Base-by-base conservation (phyloP, 2,888 invertebrate genomes). In the Ellobium chinense region DNA sequence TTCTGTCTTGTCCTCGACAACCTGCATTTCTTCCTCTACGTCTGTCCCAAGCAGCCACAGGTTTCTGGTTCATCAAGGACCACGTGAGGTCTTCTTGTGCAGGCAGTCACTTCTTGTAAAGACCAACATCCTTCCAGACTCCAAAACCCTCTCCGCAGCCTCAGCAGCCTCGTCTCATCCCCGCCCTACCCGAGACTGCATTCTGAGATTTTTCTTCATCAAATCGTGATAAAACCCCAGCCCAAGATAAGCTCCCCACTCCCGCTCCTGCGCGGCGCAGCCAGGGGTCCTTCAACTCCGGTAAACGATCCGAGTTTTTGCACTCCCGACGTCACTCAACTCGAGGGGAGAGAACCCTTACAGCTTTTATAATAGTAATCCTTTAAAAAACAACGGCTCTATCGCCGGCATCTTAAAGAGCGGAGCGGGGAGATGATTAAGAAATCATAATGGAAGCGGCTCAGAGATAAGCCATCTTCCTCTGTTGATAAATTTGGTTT, bases 391-490 rank as follows among this genome's bases (percentile, higher is more conserved):
- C 1, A 58, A 60, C 14, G 12, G 27, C 56, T 21, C 72, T 72
- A 72, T 72, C 72, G n/a, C 60, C 72, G 72, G 58, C 72, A 72
- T 72, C 72, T 72, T 72, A 72, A 72, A 58, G 31, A 2, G 70
- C 24, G n/a, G 36, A 58, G 36, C 56, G 1, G 37, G 24, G 37
- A 4, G 34, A 58, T 72, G 58, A 72, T 72, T 72, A 72, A 60
- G 72, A 58, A 60, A 37, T 72, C 72, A 72, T 72, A 72, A 60
- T 72, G 72, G 60, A 72, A 27, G 36, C 36, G 24, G 31, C n/a
- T 3, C 34, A 2, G 9, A n/a, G 37, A 39, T 7, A 72, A 36
- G 36, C 24, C 72, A 34, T 70, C 70, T 31, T 31, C 34, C 1
- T 36, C 58, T 36, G 36, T 27, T 72, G 58, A 72, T 72, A 60